These are phyloP conservation scores for Falco biarmicus DNA, from an alignment of 2,797 vertebrate species.

Conservation along the genomic window DNA sequence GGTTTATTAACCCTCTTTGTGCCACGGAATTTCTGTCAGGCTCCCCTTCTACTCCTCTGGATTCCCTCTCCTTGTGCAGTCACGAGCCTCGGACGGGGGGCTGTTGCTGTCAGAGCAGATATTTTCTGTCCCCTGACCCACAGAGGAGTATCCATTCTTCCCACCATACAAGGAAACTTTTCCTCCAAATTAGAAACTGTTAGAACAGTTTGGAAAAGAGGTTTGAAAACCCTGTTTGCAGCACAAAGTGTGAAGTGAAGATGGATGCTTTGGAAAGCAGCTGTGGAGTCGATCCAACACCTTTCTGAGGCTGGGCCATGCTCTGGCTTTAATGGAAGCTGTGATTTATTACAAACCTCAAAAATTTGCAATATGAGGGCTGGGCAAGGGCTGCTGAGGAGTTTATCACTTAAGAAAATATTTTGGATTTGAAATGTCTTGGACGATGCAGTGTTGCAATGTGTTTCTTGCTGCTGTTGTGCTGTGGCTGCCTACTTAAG, in stretches of 20 bases:
- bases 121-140: neutral
- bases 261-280: conserved; percentile 52
- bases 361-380: neutral
- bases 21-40: neutral
- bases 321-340: conserved; percentile 2
- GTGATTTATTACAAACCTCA: neutral
- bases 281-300: conserved; percentile 11
- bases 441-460: neutral
- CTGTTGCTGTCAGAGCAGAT: neutral
- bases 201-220: neutral
- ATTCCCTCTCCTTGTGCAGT: neutral
- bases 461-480: neutral
- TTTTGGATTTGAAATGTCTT: neutral
- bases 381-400: neutral
- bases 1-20: neutral
- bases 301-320: neutral
- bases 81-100: neutral
- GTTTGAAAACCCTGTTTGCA: conserved; percentile 3
- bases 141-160: neutral
- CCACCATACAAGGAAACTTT: neutral
- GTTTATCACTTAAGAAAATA: neutral
- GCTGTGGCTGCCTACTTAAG: neutral
- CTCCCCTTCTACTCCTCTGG: neutral
- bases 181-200: neutral
- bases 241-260: neutral